phyloP scores from a whole-genome alignment of 2,113 vertebrate genomes.

The Gymnobelideus leadbeateri region DNA sequence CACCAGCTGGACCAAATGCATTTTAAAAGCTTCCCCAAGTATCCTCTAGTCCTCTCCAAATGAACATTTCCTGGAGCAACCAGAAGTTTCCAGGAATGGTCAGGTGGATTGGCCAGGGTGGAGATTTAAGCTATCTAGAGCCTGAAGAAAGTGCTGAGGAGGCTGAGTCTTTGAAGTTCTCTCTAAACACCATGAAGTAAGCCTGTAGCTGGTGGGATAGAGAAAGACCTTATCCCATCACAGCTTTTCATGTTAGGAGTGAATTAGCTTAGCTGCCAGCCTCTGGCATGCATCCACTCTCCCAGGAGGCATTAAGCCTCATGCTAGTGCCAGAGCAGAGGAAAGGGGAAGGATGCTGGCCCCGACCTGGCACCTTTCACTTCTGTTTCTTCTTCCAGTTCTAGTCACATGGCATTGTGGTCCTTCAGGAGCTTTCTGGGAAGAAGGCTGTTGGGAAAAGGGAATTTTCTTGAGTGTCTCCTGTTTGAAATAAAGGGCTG shows the following conservation, averaged over 20 bases:
- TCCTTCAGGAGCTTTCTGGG: background rate
- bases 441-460: constrained; percentile 4
- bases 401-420: background rate
- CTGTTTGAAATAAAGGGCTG: background rate
- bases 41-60: constrained; percentile 38
- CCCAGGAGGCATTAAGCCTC: background rate
- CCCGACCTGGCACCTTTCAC: constrained; percentile 26
- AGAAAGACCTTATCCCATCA: constrained; percentile 1
- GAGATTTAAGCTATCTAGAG: constrained; percentile 24
- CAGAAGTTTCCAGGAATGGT: constrained; percentile 44
- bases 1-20: constrained; percentile 16
- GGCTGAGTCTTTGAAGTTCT: constrained; percentile 48
- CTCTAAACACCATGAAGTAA: constrained; percentile 59
- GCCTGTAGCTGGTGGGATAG: constrained; percentile 9
- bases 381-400: constrained; percentile 31
- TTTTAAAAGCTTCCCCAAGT: background rate
- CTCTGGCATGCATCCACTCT: background rate
- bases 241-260: background rate
- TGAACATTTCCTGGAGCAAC: constrained; percentile 24
- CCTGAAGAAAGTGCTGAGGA: constrained; percentile 33
- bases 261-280: background rate
- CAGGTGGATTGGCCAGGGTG: constrained; percentile 15
- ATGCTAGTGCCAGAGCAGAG: background rate
- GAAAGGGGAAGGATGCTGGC: background rate
- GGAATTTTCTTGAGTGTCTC: background rate